phyloP scores from a whole-genome alignment of 2,797 vertebrate genomes.

The Anas bahamensis region DNA sequence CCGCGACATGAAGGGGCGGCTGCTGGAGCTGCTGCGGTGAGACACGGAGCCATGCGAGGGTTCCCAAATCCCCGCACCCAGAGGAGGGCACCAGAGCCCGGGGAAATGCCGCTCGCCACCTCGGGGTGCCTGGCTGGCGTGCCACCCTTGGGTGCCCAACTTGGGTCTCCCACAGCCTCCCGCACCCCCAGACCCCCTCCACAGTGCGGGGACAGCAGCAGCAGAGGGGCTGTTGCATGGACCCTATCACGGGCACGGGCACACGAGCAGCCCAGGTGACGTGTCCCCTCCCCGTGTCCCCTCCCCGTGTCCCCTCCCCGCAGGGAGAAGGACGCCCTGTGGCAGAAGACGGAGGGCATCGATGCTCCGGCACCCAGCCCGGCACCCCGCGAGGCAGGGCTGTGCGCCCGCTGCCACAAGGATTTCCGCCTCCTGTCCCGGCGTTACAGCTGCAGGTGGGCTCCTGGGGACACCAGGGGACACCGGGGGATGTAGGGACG shows the following conservation, averaged over 20 bases:
- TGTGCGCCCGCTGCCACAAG: conserved; percentile 72
- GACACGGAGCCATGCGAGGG: not conserved
- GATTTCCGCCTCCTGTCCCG: conserved; percentile 75
- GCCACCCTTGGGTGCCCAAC: not conserved
- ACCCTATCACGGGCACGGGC: no score
- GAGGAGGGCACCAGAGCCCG: conserved; percentile 48
- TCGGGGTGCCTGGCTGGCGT: not conserved
- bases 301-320: not conserved
- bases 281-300: not conserved
- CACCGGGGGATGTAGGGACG: not conserved
- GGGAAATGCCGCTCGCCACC: not conserved
- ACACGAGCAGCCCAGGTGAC: no score
- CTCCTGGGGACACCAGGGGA: not conserved
- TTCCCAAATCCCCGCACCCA: not conserved
- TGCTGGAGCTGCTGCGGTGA: conserved; percentile 67
- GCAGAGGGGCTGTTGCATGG: no score
- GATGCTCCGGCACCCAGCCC: not conserved
- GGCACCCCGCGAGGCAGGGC: not conserved
- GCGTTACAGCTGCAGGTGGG: conserved; percentile 78
- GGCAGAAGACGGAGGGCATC: conserved; percentile 77
- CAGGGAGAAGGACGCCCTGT: conserved; percentile 80
- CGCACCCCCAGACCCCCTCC: no score
- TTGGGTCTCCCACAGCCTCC: not conserved
- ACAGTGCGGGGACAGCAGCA: no score
- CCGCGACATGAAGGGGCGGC: conserved; percentile 54